Conservation (phyloP, 2,113 vertebrate species). For the Ciconia maguari region DNA sequence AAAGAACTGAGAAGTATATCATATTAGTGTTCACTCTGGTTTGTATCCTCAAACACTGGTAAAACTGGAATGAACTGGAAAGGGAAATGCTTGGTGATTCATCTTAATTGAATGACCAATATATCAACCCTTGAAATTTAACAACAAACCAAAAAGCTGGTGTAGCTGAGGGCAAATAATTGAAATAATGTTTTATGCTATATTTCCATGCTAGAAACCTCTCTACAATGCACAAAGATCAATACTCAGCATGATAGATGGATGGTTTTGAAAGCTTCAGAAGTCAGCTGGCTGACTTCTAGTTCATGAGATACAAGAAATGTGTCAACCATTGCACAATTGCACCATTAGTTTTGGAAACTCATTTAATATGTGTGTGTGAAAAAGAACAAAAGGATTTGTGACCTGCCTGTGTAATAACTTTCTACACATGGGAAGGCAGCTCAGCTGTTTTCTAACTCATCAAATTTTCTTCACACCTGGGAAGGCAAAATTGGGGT, state of each 20-base stretch:
- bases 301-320: conserved; percentile 7
- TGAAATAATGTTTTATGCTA: not conserved
- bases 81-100: not conserved
- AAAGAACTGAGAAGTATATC: not conserved
- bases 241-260: not conserved
- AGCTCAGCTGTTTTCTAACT: conserved; percentile 14
- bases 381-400: conserved; percentile 16
- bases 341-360: conserved; percentile 32
- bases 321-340: not conserved
- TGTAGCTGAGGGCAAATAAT: conserved; percentile 28
- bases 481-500: conserved; percentile 42
- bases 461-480: conserved; percentile 24
- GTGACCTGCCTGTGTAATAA: not conserved
- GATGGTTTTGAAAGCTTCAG: conserved; percentile 18
- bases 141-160: not conserved
- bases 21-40: not conserved
- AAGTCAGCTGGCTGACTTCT: conserved; percentile 1
- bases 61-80: not conserved
- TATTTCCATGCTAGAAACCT: not conserved
- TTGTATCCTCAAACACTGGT: not conserved
- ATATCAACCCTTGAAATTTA: conserved; percentile 19
- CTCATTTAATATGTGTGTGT: conserved; percentile 15
- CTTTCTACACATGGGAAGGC: not conserved
- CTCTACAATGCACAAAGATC: conserved; percentile 1
- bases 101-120: conserved; percentile 31